Percentiles rank a stretch among this genome's conserved stretches.
phyloP scores from a whole-genome alignment of 2,113 vertebrate genomes.

The Phyllostomus discolor region DNA sequence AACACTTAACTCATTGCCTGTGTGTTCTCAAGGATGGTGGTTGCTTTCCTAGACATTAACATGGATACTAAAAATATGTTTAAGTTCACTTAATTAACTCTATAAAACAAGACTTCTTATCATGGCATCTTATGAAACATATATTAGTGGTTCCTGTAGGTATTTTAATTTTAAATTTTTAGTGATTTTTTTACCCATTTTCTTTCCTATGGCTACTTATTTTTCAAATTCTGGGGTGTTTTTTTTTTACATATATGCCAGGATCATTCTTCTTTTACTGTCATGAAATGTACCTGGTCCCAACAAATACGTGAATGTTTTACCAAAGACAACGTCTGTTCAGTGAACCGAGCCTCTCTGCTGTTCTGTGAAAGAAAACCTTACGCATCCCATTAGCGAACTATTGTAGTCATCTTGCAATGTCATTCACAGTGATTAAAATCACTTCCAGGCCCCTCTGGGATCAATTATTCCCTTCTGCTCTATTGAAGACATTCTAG shows the following conservation, averaged over 20 bases:
- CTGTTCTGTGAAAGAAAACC: conserved; percentile 22
- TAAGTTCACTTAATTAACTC: neutral
- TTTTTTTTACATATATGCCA: neutral
- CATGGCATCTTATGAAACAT: neutral
- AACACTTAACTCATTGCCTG: neutral
- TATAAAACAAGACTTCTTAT: neutral
- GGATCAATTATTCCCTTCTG: neutral
- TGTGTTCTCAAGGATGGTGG: neutral
- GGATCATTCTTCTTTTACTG: neutral
- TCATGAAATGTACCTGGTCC: neutral
- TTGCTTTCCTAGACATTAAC: neutral
- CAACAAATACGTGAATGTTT: neutral
- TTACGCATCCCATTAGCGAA: neutral
- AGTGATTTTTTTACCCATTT: neutral
- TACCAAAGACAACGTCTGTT: neutral
- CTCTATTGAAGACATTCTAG: conserved; percentile 34
- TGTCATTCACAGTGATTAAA: neutral
- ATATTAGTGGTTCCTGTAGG: neutral
- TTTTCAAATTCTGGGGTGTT: neutral
- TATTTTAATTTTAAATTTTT: neutral
- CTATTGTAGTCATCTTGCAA: neutral
- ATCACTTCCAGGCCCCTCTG: conserved; percentile 20
- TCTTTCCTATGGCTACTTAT: neutral
- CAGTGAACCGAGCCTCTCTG: neutral
- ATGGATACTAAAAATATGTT: neutral